Percentiles rank a stretch among this genome's conserved stretches.
Conservation (phyloP, 2,113 vertebrate species). For the Bothrops jararaca region DNA sequence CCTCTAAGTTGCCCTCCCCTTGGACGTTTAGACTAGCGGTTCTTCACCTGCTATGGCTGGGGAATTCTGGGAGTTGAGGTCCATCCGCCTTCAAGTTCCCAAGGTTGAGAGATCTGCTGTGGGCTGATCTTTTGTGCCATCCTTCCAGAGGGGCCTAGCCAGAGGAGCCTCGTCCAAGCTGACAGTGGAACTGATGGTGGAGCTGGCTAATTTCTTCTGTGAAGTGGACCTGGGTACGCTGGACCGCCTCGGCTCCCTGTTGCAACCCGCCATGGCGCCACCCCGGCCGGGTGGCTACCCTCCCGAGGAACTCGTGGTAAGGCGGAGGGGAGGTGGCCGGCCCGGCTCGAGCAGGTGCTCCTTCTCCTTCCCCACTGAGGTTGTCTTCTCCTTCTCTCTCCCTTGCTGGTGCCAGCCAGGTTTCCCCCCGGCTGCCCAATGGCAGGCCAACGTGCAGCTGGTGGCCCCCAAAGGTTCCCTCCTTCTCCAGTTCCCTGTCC, state of each 20-base stretch:
- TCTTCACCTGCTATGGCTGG: neutral
- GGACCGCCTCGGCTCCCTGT: slow-evolving; percentile 59
- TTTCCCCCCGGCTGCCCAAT: slow-evolving; percentile 25
- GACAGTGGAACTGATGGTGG: slow-evolving; percentile 59
- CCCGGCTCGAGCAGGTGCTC: neutral
- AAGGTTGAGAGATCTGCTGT: neutral
- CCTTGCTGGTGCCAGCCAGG: slow-evolving; percentile 46
- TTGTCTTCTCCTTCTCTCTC: neutral
- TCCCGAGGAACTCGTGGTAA: slow-evolving; percentile 49
- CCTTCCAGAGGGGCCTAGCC: slow-evolving; percentile 30
- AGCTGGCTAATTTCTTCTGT: slow-evolving; percentile 57
- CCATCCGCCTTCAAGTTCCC: neutral
- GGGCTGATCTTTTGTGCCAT: neutral
- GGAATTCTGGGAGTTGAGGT: neutral
- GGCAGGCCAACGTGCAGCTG: slow-evolving; percentile 55
- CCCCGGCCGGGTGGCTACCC: neutral
- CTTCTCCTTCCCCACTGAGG: neutral
- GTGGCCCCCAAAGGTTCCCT: slow-evolving; percentile 76
- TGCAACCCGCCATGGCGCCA: slow-evolving; percentile 10
- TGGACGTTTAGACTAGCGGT: neutral
- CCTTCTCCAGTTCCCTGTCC: slow-evolving; percentile 82
- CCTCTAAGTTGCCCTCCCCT: neutral
- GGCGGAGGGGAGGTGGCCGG: neutral
- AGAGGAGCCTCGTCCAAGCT: slow-evolving; percentile 35
- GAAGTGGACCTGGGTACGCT: slow-evolving; percentile 66